These are phyloP conservation scores for Caenorhabditis drosophilae DNA, from an alignment of 2,888 invertebrate genomes.

Conservation along the genomic window DNA sequence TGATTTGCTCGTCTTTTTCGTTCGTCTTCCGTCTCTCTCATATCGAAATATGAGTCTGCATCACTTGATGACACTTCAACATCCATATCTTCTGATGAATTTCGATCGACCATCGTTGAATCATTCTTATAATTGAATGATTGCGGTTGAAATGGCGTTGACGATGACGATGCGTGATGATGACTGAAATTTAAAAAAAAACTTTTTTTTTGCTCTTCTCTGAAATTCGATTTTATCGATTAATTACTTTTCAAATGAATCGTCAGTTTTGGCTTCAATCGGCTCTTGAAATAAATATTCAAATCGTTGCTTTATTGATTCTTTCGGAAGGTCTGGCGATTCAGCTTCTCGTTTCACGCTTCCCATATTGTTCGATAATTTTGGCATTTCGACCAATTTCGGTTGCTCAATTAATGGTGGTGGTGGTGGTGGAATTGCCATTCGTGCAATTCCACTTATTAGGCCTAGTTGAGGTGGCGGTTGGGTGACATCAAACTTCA, in stretches of 20 bases:
- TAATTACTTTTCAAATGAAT: neutral
- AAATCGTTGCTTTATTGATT: slow-evolving; percentile 13
- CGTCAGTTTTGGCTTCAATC: neutral
- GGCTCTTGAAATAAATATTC: slow-evolving; percentile 10
- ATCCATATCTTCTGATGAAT: slow-evolving; percentile 40
- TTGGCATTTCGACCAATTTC: neutral
- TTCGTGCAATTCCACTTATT: neutral
- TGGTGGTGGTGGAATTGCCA: neutral
- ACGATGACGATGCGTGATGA: too few species aligned
- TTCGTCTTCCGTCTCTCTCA: slow-evolving; percentile 10
- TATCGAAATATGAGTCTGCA: slow-evolving; percentile 3
- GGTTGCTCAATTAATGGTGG: neutral
- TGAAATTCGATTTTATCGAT: neutral
- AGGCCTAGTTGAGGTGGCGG: slow-evolving; percentile 3
- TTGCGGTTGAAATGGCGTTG: too few species aligned
- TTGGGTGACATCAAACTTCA: neutral
- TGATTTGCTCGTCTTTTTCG: neutral
- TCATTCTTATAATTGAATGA: too few species aligned
- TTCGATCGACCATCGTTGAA: too few species aligned
- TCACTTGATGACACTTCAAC: slow-evolving; percentile 34
- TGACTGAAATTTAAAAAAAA: too few species aligned
- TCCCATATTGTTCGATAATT: neutral
- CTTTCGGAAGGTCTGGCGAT: slow-evolving; percentile 7
- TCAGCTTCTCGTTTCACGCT: slow-evolving; percentile 5
- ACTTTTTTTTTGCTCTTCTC: too few species aligned